A percentile compares a stretch with the other conserved stretches of the same genome.
phyloP scores from a whole-genome alignment of 2,113 vertebrate species.

The Prunella fulvescens region DNA sequence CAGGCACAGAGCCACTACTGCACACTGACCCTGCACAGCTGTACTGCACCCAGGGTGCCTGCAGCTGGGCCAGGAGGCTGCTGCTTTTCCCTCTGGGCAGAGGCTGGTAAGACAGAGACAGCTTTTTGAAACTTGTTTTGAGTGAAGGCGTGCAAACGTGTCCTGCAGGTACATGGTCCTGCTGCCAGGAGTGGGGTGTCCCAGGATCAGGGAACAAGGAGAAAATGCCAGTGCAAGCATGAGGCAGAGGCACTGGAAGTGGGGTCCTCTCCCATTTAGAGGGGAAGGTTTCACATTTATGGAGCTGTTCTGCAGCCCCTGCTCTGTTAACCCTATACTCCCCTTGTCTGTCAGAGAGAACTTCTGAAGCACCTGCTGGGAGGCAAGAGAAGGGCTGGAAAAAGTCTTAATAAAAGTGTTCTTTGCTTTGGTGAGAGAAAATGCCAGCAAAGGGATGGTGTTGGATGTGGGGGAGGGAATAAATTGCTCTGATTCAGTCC shows the following conservation, averaged over 20 bases:
- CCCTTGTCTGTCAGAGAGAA: background rate
- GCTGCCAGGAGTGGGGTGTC: background rate
- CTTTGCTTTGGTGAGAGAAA: background rate
- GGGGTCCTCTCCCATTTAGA: background rate
- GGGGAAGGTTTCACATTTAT: background rate
- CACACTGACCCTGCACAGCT: rapidly evolving
- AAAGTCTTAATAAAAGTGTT: background rate
- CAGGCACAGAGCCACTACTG: background rate
- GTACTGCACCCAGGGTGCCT: rapidly evolving
- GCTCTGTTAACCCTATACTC: background rate
- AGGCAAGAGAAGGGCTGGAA: background rate
- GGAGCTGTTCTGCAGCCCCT: background rate
- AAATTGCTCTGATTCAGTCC: background rate
- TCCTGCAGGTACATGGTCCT: rapidly evolving
- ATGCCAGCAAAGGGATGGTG: background rate
- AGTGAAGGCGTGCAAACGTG: background rate
- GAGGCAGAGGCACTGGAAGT: background rate
- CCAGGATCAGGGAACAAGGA: background rate
- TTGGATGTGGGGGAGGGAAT: background rate
- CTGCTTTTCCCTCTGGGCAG: background rate
- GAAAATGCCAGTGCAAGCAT: background rate
- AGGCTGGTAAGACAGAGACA: background rate
- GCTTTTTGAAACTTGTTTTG: background rate
- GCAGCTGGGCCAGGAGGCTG: background rate
- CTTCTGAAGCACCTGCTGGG: background rate